Percentiles rank a stretch among this genome's conserved stretches.
These are phyloP conservation scores for Pygmarrhopalites habei DNA, from an alignment of 1,140 invertebrate genomes.

Conservation along the genomic window DNA sequence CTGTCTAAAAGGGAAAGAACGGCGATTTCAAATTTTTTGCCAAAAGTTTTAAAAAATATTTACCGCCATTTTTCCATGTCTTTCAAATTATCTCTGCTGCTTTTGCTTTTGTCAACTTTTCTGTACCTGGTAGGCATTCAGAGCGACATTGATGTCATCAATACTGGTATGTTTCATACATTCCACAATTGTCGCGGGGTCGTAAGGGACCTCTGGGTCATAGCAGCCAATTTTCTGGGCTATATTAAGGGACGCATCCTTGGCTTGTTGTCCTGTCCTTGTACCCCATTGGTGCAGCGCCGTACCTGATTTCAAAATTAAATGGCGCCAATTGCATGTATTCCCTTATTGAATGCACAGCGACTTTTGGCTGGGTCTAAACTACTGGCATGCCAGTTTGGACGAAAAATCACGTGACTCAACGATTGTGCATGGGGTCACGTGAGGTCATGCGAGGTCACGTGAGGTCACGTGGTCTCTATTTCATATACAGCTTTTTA, in stretches of 20 bases:
- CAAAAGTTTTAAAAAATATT: too few relatives aligned
- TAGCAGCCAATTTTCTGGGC: slow-evolving; percentile 3
- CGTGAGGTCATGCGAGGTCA: too few relatives aligned
- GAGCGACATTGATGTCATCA: slow-evolving; percentile 1
- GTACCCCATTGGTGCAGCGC: slow-evolving; percentile 13
- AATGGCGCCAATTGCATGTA: too few relatives aligned
- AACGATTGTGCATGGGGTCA: too few relatives aligned
- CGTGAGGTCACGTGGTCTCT: too few relatives aligned
- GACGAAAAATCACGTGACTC: too few relatives aligned
- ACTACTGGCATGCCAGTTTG: too few relatives aligned
- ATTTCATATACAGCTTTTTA: too few relatives aligned
- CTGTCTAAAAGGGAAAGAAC: neutral
- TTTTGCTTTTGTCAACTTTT: neutral
- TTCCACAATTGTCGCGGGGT: neutral
- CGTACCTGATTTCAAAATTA: too few relatives aligned
- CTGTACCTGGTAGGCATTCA: slow-evolving; percentile 5
- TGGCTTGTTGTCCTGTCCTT: neutral
- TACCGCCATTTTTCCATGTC: neutral
- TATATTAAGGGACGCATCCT: neutral
- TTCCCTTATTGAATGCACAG: too few relatives aligned
- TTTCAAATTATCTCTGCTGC: neutral
- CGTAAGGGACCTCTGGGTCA: neutral
- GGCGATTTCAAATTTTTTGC: too few relatives aligned
- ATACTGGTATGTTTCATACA: slow-evolving; percentile 4
- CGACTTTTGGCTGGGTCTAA: too few relatives aligned